Percentiles rank a stretch among this genome's conserved stretches.
Evolutionary conservation across 1,140 invertebrate genomes (phyloP).

Genomic region (Holotrichia oblita): DNA sequence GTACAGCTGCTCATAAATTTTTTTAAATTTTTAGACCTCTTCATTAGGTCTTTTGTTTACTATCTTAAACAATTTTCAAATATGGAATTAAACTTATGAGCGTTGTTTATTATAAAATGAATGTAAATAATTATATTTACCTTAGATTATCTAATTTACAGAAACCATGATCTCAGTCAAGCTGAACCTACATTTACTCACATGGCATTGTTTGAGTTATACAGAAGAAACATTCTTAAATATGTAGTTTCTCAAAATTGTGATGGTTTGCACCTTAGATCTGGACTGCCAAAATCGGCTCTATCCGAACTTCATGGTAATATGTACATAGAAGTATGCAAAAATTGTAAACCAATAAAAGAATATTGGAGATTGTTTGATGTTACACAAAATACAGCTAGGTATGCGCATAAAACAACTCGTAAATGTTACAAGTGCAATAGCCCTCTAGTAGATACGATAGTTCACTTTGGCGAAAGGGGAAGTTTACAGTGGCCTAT

Average conservation of each 20-base stretch:
- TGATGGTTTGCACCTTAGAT: conserved; percentile 91
- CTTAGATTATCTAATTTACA: too few relatives aligned
- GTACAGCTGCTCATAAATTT: too few relatives aligned
- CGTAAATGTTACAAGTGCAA: conserved; percentile 85
- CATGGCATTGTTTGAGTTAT: conserved; percentile 88
- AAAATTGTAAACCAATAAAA: conserved; percentile 73
- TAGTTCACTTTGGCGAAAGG: conserved; percentile 96
- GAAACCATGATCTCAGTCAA: conserved; percentile 83
- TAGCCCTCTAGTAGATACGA: conserved; percentile 75
- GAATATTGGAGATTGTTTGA: conserved; percentile 93
- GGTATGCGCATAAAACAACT: conserved; percentile 88
- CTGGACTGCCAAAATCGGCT: conserved; percentile 84
- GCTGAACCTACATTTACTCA: conserved; percentile 94
- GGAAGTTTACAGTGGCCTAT: conserved; percentile 87
- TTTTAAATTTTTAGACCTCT: too few relatives aligned
- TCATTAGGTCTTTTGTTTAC: too few relatives aligned
- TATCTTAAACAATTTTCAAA: too few relatives aligned
- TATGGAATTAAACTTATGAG: too few relatives aligned
- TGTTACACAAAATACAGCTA: conserved; percentile 90
- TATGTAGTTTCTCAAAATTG: conserved; percentile 96
- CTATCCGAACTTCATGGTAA: conserved; percentile 91
- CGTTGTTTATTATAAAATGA: too few relatives aligned
- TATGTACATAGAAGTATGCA: conserved; percentile 91
- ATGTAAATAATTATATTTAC: too few relatives aligned
- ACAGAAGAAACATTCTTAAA: conserved; percentile 77